A percentile compares a stretch with the other conserved stretches of the same genome.
Evolutionary conservation across 2,113 vertebrate species (phyloP).

Genomic region (Aspidoscelis tigris): DNA sequence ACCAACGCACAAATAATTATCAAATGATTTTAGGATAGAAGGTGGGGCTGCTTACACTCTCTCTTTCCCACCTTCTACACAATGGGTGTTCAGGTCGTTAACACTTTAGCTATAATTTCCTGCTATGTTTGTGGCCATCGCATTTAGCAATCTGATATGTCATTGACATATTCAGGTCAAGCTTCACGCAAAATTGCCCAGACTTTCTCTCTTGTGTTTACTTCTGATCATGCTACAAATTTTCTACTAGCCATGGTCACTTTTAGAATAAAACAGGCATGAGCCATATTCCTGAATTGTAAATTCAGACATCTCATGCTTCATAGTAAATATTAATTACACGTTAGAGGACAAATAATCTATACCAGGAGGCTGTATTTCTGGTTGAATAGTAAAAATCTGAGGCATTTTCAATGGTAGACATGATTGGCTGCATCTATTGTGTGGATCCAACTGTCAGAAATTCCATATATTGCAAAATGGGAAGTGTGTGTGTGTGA

Average conservation of each 20-base stretch:
- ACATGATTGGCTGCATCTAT: no score
- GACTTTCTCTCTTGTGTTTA: constrained; percentile 1
- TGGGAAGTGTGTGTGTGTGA: no score
- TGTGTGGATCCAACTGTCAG: no score
- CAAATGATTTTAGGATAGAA: constrained; percentile 28
- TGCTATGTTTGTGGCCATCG: constrained; percentile 33
- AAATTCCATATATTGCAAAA: no score
- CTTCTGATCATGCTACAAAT: not conserved
- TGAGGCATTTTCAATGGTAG: not conserved
- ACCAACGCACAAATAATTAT: constrained; percentile 33
- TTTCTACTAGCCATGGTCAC: not conserved
- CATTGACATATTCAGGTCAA: constrained; percentile 40
- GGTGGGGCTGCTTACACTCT: constrained; percentile 29
- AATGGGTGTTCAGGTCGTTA: constrained; percentile 27
- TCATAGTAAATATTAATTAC: no score
- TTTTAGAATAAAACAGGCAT: not conserved
- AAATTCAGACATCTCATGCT: no score
- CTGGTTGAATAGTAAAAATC: not conserved
- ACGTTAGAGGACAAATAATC: no score
- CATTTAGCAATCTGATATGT: not conserved
- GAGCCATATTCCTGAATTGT: not conserved
- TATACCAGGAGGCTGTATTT: no score
- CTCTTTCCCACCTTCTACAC: not conserved
- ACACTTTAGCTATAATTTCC: not conserved
- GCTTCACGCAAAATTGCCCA: constrained; percentile 31